Percentiles rank a stretch among this genome's conserved stretches.
Evolutionary conservation across 1,140 invertebrate species (phyloP).

Genomic region (Apolygus lucorum): DNA sequence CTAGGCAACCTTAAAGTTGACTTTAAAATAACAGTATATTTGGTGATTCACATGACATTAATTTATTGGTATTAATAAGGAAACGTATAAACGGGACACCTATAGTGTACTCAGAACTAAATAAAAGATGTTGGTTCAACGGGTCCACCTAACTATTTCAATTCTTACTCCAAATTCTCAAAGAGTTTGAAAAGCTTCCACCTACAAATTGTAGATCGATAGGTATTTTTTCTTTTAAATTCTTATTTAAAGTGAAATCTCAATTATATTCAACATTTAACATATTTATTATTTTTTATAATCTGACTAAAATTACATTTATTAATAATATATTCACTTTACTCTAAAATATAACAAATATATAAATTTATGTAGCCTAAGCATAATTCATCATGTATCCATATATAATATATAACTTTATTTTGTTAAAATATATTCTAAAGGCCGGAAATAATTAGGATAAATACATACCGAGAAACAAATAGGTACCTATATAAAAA

Average conservation of each 20-base stretch:
- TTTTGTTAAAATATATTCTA: neutral
- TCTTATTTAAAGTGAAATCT: neutral
- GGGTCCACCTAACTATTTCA: too few relatives aligned
- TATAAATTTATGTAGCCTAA: constrained; percentile 11
- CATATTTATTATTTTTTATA: neutral
- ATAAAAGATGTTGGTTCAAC: neutral
- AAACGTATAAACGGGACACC: neutral
- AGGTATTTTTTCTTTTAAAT: too few relatives aligned
- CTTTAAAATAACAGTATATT: constrained; percentile 6
- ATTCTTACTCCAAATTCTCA: too few relatives aligned
- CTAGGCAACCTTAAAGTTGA: neutral
- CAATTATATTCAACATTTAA: constrained; percentile 5
- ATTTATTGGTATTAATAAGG: neutral
- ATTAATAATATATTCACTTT: neutral
- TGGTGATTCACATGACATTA: constrained; percentile 2
- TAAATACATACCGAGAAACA: neutral
- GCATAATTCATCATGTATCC: neutral
- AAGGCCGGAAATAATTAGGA: constrained; percentile 13
- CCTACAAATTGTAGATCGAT: too few relatives aligned
- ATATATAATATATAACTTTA: neutral
- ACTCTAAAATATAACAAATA: constrained; percentile 13
- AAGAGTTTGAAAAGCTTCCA: too few relatives aligned
- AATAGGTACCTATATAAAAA: neutral
- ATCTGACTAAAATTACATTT: neutral
- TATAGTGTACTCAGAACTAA: neutral